Base-by-base conservation (phyloP, 2,113 vertebrate genomes). In the Spizaetus ornatus region DNA sequence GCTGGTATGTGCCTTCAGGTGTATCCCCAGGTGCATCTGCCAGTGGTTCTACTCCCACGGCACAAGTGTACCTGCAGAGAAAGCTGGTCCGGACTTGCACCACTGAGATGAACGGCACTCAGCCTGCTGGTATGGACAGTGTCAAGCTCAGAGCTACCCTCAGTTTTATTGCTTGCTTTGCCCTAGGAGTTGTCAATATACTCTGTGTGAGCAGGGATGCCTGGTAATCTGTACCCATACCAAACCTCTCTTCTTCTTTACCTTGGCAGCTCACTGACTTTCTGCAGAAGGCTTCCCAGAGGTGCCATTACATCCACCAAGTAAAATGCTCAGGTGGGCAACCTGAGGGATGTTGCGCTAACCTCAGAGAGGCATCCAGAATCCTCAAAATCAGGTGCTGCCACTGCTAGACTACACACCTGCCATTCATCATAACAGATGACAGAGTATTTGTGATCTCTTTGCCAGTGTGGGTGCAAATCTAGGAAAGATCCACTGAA, bases 201-300 rank as follows among this genome's bases (percentile, higher is more conserved):
- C 6, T 26, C 45, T 29, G 18, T 32, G 20, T 36, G 21, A 61
- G 31, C 18, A 20, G 23, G 10, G n/a, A 23, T 62, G 29, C 12
- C 32, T 1, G 2, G 4, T 9, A 16, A 42, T 34, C 36, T 58
- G 7, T 21, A 19, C 9, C 14, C 9, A 8, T 25, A 29, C 3
- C 14, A 77, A 52, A 52, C 47, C 14, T n/a, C 43, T 47, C 72
- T 36, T 26, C 27, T 29, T 29, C 27, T 48, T 82, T 42, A 40
- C 22, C 18, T 62, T 4, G 3, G 43, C 19, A 59, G 45, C 16
- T 89, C 61, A 62, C 7, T 19, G 18, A 25, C 58, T 52, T 61
- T 55, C 43, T 48, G 26, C 67, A 48, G 45, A 66, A 82, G 12
- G 3, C 47, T 83, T 80, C 61, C 36, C 53, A 62, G 47, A 56